These are phyloP conservation scores for Bemisia tabaci DNA, from an alignment of 1,140 invertebrate species.

Conservation along the genomic window DNA sequence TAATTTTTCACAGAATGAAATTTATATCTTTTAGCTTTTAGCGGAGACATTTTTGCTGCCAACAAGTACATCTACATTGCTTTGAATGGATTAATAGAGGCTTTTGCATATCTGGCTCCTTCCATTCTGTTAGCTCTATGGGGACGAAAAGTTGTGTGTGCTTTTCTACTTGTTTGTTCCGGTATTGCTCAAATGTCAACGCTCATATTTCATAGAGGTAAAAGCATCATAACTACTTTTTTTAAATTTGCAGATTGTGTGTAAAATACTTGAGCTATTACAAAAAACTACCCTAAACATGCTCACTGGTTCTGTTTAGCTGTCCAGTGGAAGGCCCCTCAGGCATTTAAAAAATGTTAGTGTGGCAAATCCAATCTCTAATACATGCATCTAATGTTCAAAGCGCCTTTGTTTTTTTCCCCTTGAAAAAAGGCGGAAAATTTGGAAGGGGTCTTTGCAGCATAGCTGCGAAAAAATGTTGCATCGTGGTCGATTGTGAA, in stretches of 20 bases:
- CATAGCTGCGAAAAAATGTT: no score
- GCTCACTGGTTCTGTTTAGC: conserved; percentile 2
- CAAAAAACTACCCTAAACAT: background rate
- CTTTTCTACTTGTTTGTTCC: conserved; percentile 30
- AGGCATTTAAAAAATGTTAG: no score
- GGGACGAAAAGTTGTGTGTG: conserved; percentile 31
- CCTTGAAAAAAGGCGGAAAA: no score
- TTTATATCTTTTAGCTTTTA: conserved; percentile 33
- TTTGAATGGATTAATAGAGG: conserved; percentile 35
- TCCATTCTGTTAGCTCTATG: conserved; percentile 32
- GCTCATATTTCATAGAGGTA: conserved; percentile 27
- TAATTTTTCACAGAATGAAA: no score
- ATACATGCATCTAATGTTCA: no score
- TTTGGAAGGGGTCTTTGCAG: no score
- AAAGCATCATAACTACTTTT: background rate
- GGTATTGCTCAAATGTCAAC: conserved; percentile 32
- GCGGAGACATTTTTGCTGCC: conserved; percentile 34
- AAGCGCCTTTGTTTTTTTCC: no score
- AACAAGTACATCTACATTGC: conserved; percentile 34
- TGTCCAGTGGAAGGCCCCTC: no score
- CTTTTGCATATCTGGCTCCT: conserved; percentile 35
- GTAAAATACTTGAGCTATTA: background rate
- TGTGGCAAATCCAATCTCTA: no score
- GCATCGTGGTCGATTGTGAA: no score
- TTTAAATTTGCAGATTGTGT: background rate